A percentile compares a stretch with the other conserved stretches of the same genome.
Conservation (phyloP, 2,113 vertebrate genomes). For the Macheiramphus alcinus region DNA sequence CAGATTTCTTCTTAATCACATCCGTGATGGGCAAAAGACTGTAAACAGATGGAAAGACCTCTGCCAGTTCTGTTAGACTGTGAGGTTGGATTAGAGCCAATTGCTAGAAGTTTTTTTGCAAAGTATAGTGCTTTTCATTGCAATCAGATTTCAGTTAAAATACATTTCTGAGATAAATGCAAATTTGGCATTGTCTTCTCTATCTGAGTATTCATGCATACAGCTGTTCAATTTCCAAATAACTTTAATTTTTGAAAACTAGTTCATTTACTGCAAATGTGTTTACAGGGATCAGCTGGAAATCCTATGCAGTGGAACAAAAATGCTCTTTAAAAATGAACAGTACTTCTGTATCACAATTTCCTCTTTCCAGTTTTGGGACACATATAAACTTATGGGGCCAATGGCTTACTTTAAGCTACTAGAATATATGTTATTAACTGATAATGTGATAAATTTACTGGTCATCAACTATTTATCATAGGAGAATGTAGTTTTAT, state of each 20-base stretch:
- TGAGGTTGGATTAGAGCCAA: background rate
- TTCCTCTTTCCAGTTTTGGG: background rate
- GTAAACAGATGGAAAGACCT: background rate
- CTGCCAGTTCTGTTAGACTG: background rate
- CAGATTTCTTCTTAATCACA: background rate
- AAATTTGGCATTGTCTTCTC: background rate
- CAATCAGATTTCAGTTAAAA: background rate
- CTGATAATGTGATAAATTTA: background rate
- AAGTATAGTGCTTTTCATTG: background rate
- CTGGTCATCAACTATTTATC: background rate
- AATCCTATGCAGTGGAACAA: background rate
- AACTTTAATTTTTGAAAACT: background rate
- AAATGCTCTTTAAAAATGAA: background rate
- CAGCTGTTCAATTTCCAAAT: background rate
- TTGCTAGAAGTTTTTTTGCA: background rate
- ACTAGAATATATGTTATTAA: background rate
- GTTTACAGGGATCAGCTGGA: background rate
- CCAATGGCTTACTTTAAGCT: background rate
- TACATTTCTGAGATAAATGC: background rate
- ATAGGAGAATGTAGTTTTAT: background rate
- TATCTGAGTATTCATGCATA: background rate
- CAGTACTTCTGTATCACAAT: background rate
- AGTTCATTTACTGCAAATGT: background rate
- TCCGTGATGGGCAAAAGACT: background rate
- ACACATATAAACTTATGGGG: background rate